Evolutionary conservation across 35 echinoderm and acorn worm genomes (phyloP).

Genomic region (Ophioderma brevispina): DNA sequence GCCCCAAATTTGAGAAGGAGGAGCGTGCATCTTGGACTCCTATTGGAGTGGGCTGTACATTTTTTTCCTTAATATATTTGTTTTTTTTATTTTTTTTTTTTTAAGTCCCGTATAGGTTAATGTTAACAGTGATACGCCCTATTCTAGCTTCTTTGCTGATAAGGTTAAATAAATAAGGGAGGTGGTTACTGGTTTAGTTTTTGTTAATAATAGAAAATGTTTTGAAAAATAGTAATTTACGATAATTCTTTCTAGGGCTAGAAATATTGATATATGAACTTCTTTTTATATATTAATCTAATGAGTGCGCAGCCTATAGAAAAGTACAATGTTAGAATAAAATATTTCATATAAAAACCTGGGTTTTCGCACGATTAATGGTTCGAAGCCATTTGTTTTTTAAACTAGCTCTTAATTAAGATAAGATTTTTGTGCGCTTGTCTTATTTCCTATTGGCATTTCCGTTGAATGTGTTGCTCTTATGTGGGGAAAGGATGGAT

Average conservation of each 20-base stretch:
- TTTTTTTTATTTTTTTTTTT: too few species aligned
- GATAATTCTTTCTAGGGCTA: too few species aligned
- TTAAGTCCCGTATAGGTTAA: conserved; percentile 32
- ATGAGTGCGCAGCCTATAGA: conserved; percentile 41
- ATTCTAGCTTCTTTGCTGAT: conserved; percentile 60
- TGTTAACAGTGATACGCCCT: conserved; percentile 53
- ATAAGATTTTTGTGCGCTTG: conserved; percentile 22
- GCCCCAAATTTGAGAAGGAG: too few species aligned
- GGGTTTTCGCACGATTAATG: too few species aligned
- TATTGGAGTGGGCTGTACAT: conserved; percentile 76
- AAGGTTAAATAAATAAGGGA: conserved; percentile 29
- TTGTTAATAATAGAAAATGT: not conserved
- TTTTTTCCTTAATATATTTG: conserved; percentile 58
- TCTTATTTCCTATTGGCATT: conserved; percentile 28
- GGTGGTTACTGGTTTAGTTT: not conserved
- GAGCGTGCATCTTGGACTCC: conserved; percentile 80
- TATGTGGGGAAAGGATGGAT: conserved; percentile 52
- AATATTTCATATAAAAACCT: too few species aligned
- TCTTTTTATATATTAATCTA: conserved; percentile 55
- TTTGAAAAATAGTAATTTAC: too few species aligned
- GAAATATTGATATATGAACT: too few species aligned
- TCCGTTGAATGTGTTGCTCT: conserved; percentile 78
- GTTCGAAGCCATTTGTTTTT: conserved; percentile 66
- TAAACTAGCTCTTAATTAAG: conserved; percentile 63
- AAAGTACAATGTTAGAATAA: too few species aligned